Conservation (phyloP, 53 echinoderm and acorn worm genomes). For the Arbacia lixula region DNA sequence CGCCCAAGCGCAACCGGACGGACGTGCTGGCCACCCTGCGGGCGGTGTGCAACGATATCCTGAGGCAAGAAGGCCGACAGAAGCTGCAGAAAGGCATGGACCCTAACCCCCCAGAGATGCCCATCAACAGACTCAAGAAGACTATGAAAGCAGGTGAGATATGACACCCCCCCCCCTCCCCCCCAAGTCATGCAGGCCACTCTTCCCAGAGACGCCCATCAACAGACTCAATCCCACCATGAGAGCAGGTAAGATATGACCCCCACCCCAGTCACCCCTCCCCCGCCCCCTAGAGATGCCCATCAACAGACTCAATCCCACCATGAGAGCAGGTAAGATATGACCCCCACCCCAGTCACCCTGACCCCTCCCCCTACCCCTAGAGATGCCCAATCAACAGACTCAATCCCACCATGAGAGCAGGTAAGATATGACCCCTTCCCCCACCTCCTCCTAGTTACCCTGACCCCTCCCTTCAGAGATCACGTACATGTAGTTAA, state of each 20-base stretch:
- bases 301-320: constrained; percentile 38
- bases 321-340: constrained; percentile 40
- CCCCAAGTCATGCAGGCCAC: background rate
- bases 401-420: constrained; percentile 48
- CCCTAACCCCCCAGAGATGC: constrained; percentile 44
- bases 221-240: constrained; percentile 50
- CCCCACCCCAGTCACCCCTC: too few relatives aligned
- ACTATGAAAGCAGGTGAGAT: constrained; percentile 44
- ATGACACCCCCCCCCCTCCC: background rate
- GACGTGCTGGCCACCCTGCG: background rate
- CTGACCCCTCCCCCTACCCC: background rate
- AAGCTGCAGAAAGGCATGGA: constrained; percentile 30
- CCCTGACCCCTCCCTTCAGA: constrained; percentile 26
- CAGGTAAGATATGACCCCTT: too few relatives aligned
- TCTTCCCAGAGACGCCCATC: constrained; percentile 27
- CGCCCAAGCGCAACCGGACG: constrained; percentile 38
- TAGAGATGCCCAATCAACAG: constrained; percentile 35
- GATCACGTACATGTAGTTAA: too few relatives aligned
- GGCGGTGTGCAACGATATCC: constrained; percentile 14
- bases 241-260: constrained; percentile 45
- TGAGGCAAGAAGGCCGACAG: constrained; percentile 1
- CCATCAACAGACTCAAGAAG: constrained; percentile 43
- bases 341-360: background rate
- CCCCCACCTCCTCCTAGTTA: too few relatives aligned
- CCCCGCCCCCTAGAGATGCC: constrained; percentile 44